A percentile compares a stretch with the other conserved stretches of the same genome.
Conservation (phyloP, 2,888 invertebrate genomes). For the Beris chalybata region DNA sequence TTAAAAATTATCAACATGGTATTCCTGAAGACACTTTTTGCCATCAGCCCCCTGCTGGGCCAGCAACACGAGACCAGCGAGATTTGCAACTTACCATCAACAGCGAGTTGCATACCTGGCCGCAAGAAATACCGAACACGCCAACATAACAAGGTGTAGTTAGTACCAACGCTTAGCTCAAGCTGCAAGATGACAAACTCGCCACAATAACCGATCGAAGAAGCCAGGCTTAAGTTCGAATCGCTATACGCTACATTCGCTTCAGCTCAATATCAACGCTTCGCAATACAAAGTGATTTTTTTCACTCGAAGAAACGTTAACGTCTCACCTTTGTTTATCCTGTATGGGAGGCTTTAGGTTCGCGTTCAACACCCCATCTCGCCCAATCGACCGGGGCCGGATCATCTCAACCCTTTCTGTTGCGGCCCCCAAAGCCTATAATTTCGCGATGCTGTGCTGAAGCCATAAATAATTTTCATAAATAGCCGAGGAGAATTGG, state of each 20-base stretch:
- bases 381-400: slow-evolving; percentile 11
- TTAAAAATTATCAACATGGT: slow-evolving; percentile 38
- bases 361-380: slow-evolving; percentile 35
- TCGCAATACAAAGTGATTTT: background rate
- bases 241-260: background rate
- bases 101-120: slow-evolving; percentile 5
- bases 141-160: background rate
- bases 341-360: slow-evolving; percentile 23
- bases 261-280: background rate
- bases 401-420: slow-evolving; percentile 16
- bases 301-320: slow-evolving; percentile 11
- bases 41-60: slow-evolving; percentile 35
- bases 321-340: slow-evolving; percentile 34
- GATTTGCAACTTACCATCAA: slow-evolving; percentile 28
- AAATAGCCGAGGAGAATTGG: slow-evolving; percentile 40
- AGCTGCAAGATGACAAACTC: background rate
- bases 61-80: slow-evolving; percentile 22
- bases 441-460: slow-evolving; percentile 38
- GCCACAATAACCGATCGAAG: background rate
- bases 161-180: slow-evolving; percentile 2
- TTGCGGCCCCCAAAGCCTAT: slow-evolving; percentile 30
- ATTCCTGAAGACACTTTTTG: slow-evolving; percentile 38
- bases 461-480: slow-evolving; percentile 42
- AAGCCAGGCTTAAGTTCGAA: background rate
- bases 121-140: slow-evolving; percentile 11